phyloP scores from a whole-genome alignment of 2,888 invertebrate species.

The Scaptomyza cyrtandrae region DNA sequence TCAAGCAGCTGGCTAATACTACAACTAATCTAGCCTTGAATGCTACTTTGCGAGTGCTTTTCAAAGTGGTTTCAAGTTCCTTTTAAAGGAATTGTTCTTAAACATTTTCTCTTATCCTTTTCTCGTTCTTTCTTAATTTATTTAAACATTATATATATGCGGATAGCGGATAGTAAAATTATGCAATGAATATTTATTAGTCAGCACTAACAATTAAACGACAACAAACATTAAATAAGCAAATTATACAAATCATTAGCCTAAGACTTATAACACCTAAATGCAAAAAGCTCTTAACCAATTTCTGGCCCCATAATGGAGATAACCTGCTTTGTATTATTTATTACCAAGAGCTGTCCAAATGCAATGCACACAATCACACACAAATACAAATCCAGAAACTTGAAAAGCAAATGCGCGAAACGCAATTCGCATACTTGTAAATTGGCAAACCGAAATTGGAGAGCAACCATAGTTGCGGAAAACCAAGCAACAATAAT shows the following conservation, averaged over 20 bases:
- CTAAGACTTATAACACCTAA: neutral
- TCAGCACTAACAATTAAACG: too few species aligned
- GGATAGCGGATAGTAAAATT: too few species aligned
- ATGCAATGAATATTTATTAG: too few species aligned
- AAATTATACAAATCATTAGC: too few species aligned
- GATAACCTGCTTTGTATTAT: neutral
- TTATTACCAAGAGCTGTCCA: conserved; percentile 15
- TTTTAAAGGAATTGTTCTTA: neutral
- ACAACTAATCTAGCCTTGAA: conserved; percentile 6
- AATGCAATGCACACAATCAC: neutral
- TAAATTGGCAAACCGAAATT: conserved; percentile 8
- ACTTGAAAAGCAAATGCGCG: conserved; percentile 10
- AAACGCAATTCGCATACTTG: conserved; percentile 15
- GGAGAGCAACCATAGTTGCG: conserved; percentile 9
- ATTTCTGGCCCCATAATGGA: conserved; percentile 1
- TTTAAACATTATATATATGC: too few species aligned
- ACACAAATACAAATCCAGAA: neutral
- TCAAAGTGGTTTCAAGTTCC: neutral
- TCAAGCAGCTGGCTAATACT: conserved; percentile 11
- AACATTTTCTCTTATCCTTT: too few species aligned
- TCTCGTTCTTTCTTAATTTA: too few species aligned
- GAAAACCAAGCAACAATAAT: conserved; percentile 32
- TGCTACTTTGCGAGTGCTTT: neutral
- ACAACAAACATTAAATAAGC: too few species aligned
- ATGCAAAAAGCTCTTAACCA: neutral